Percentiles rank a stretch among this genome's conserved stretches.
Evolutionary conservation across 2,113 vertebrate species (phyloP).

Genomic region (Ibidorhyncha struthersii): DNA sequence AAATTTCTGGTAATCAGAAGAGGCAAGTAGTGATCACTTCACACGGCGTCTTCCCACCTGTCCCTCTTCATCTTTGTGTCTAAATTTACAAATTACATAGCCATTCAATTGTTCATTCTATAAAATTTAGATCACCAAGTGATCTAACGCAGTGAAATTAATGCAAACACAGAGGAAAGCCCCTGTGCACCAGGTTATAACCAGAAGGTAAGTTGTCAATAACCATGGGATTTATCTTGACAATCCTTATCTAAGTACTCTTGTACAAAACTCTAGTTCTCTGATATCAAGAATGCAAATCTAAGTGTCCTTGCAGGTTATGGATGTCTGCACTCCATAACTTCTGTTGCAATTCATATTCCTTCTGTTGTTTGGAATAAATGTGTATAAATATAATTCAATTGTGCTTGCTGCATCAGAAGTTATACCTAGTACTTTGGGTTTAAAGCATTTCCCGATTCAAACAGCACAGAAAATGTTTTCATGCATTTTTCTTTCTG

Average conservation of each 20-base stretch:
- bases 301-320: background rate
- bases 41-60: background rate
- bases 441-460: background rate
- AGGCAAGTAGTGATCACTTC: background rate
- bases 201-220: background rate
- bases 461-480: background rate
- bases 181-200: background rate
- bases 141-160: background rate
- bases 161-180: background rate
- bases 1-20: background rate
- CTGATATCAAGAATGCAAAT: background rate
- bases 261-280: background rate
- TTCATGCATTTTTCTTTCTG: background rate
- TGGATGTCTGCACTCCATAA: background rate
- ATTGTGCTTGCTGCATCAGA: background rate
- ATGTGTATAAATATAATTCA: background rate
- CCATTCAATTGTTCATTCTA: background rate
- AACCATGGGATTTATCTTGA: background rate
- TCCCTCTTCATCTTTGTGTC: background rate
- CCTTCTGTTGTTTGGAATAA: background rate
- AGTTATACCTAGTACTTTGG: background rate
- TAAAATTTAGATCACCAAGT: background rate
- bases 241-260: background rate
- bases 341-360: background rate
- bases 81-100: background rate